Percentiles rank a stretch among this genome's conserved stretches.
Evolutionary conservation across 2,888 invertebrate genomes (phyloP).

Genomic region (Polydrusus cervinus): DNA sequence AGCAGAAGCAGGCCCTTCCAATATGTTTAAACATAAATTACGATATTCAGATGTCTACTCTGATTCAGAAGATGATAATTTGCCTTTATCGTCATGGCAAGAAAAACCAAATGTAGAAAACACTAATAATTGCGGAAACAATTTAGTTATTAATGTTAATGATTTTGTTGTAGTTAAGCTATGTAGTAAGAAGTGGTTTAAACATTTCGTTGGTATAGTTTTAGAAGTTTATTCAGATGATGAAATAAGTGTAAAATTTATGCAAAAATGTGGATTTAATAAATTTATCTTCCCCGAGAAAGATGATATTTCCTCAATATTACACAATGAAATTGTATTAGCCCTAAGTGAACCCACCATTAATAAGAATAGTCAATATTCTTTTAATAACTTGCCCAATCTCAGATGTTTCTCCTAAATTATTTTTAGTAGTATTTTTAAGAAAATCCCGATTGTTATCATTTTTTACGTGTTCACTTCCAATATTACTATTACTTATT

Average conservation of each 20-base stretch:
- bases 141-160: background rate
- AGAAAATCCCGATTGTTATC: too few species aligned
- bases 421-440: background rate
- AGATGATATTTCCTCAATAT: conserved; percentile 28
- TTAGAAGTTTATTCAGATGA: background rate
- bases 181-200: background rate
- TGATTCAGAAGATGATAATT: background rate
- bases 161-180: conserved; percentile 19
- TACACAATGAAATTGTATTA: conserved; percentile 5
- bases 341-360: background rate
- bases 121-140: too few species aligned
- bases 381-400: conserved; percentile 20
- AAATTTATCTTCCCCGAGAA: conserved; percentile 21
- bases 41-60: background rate
- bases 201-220: background rate
- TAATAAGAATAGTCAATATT: conserved; percentile 10
- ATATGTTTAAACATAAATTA: background rate
- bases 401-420: background rate
- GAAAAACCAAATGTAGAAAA: background rate
- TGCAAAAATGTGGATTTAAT: conserved; percentile 7
- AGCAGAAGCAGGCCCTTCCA: background rate
- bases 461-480: background rate
- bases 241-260: conserved; percentile 12
- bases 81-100: too few species aligned
- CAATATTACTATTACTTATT: too few species aligned